Evolutionary conservation across 2,888 invertebrate genomes (phyloP), one percentile per base, ranked within the genome.

Genomic region (Gortyna flavago): DNA sequence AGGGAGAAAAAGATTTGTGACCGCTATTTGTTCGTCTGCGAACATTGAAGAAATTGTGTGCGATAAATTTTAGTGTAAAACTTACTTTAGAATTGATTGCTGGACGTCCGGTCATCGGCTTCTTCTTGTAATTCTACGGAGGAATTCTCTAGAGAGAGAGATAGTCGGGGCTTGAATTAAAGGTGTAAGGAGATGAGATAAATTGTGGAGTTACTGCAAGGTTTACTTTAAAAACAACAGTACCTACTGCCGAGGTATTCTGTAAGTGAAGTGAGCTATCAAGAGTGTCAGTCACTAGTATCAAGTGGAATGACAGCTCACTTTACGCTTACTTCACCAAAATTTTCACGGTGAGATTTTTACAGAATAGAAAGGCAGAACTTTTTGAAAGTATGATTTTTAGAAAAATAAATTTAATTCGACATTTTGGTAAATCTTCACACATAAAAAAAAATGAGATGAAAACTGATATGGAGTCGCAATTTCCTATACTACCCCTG

Each of bases 51-150:
- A 48, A 81, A 77, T 77, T 8, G 32, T 38, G n/a, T n/a, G 32
- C 59, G n/a, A 81, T 81, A 1, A 21, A 77, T 81, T 77, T 73
- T 21, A 41, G 74, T 81, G 48, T 41, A 61, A 80, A 81, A 51
- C 74, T 73, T 73, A 41, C 48, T 81, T 72, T 32, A 51, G 38
- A 41, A 59, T 48, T 41, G 29, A 80, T 72, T 11, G 80, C 76
- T 71, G 2, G 7, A 51, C 48, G 48, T 59, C 21, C 11, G 38
- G 57, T 48, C 81, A 81, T 32, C 29, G 48, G 21, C 81, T 81
- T 48, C 54, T 77, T 59, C 18, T 29, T 80, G 35, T 44, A 76
- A 57, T 77, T 38, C 48, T n/a, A 6, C 5, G 2, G 21, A 73
- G 29, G 3, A 59, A 59, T 59, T 73, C 32, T 48, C 38, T 21